Evolutionary conservation across 2,797 vertebrate species (phyloP).

Genomic region (Ataeniobius toweri): DNA sequence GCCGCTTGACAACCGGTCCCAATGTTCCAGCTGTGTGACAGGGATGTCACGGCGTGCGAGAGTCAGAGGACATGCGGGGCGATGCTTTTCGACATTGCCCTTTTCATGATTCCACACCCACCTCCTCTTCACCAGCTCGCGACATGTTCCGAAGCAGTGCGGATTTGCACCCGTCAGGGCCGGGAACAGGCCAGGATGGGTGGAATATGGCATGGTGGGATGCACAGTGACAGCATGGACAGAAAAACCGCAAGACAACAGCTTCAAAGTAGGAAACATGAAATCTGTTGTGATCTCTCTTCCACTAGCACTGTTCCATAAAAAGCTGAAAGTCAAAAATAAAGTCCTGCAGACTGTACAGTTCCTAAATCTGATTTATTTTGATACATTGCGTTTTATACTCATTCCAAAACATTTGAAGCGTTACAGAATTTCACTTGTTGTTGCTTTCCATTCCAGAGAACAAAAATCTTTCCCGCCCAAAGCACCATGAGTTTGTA

Average conservation of each 20-base stretch:
- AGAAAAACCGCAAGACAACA: constrained; percentile 40
- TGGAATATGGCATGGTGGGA: constrained; percentile 60
- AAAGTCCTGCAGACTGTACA: constrained; percentile 12
- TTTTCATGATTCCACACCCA: constrained; percentile 83
- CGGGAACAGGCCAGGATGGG: constrained; percentile 52
- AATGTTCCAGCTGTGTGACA: constrained; percentile 55
- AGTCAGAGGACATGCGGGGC: constrained; percentile 34
- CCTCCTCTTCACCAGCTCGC: constrained; percentile 84
- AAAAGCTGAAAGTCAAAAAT: background rate
- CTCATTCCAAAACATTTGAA: constrained; percentile 50
- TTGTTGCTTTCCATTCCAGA: constrained; percentile 23
- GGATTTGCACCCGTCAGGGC: constrained; percentile 75
- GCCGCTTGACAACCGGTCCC: constrained; percentile 73
- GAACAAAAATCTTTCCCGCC: constrained; percentile 48
- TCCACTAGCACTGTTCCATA: constrained; percentile 2
- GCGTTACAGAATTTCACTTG: constrained; percentile 36
- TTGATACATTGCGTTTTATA: constrained; percentile 51
- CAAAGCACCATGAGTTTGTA: constrained; percentile 69
- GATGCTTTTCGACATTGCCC: constrained; percentile 80
- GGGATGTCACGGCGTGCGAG: constrained; percentile 65
- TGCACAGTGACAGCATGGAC: constrained; percentile 63
- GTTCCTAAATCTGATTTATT: constrained; percentile 73
- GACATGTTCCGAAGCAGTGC: constrained; percentile 77
- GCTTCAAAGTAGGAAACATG: constrained; percentile 37
- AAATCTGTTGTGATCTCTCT: constrained; percentile 23